Evolutionary conservation across 2,888 invertebrate species (phyloP).

Genomic region (Beris chalybata): DNA sequence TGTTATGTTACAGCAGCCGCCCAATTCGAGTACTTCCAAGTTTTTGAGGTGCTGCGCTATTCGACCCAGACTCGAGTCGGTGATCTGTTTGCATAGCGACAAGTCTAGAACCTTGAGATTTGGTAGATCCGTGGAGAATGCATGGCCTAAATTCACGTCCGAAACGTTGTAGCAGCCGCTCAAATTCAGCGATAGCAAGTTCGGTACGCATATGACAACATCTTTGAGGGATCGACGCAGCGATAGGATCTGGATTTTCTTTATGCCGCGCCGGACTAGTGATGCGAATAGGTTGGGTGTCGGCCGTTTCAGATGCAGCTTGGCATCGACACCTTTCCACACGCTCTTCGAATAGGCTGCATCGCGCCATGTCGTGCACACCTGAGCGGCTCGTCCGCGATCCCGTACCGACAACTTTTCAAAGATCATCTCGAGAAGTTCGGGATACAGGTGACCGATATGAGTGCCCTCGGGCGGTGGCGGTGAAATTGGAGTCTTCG

Average conservation of each 20-base stretch:
- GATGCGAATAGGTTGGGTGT: conserved; percentile 84
- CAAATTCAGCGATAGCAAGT: conserved; percentile 83
- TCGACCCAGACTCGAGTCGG: conserved; percentile 83
- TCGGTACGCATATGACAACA: conserved; percentile 82
- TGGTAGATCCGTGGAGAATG: conserved; percentile 76
- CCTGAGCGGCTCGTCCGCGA: conserved; percentile 87
- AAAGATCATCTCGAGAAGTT: conserved; percentile 90
- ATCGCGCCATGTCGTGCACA: conserved; percentile 86
- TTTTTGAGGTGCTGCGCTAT: conserved; percentile 85
- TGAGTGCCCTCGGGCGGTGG: conserved; percentile 66
- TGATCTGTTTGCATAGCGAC: conserved; percentile 92
- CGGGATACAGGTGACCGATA: conserved; percentile 88
- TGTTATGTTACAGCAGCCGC: conserved; percentile 89
- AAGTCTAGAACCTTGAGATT: conserved; percentile 80
- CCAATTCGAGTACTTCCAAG: conserved; percentile 83
- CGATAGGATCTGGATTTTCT: conserved; percentile 85
- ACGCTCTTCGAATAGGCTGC: conserved; percentile 90
- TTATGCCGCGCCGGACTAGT: conserved; percentile 83
- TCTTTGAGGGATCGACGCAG: conserved; percentile 80
- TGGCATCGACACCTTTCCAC: conserved; percentile 92
- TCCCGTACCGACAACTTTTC: conserved; percentile 85
- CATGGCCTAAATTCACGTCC: conserved; percentile 80
- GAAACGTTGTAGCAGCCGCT: conserved; percentile 94
- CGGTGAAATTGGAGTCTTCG: conserved; percentile 50
- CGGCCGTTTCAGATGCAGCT: conserved; percentile 81